These are phyloP conservation scores for Temnothorax nylanderi DNA, from an alignment of 1,140 invertebrate genomes.

Conservation along the genomic window DNA sequence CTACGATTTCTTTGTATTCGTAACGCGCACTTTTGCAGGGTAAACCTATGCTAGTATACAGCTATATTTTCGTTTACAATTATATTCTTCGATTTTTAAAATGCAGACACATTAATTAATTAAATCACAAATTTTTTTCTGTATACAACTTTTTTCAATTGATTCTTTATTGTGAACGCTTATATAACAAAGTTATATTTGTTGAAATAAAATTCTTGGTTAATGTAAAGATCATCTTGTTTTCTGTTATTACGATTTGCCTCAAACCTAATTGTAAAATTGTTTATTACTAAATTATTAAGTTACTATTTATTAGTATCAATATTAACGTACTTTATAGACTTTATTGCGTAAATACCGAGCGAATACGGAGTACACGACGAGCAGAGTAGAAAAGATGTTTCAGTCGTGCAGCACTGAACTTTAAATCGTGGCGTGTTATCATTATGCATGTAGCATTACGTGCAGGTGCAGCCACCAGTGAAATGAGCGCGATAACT, in stretches of 20 bases:
- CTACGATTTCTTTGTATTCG: not conserved
- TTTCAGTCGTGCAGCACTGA: not conserved
- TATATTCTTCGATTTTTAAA: not conserved
- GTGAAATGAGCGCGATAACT: not conserved
- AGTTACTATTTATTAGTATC: not conserved
- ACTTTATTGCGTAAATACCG: not conserved
- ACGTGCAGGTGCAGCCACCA: constrained; percentile 19
- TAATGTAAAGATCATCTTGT: constrained; percentile 11
- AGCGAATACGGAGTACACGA: not conserved
- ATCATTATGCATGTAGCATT: constrained; percentile 3
- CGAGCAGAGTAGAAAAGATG: not conserved
- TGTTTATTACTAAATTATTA: not conserved
- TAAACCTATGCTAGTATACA: not conserved
- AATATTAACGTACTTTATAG: not conserved
- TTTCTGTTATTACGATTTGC: not conserved
- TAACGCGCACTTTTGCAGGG: not conserved
- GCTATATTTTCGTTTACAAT: not conserved
- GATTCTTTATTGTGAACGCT: constrained; percentile 26
- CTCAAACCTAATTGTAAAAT: not conserved
- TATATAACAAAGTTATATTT: constrained; percentile 30
- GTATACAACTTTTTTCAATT: not conserved
- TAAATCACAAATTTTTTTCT: not conserved
- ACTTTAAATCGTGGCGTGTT: constrained; percentile 31
- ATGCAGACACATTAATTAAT: not conserved
- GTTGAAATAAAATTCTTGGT: constrained; percentile 36